Evolutionary conservation across 2,888 invertebrate species (phyloP).

Genomic region (Drosophila helvetica): DNA sequence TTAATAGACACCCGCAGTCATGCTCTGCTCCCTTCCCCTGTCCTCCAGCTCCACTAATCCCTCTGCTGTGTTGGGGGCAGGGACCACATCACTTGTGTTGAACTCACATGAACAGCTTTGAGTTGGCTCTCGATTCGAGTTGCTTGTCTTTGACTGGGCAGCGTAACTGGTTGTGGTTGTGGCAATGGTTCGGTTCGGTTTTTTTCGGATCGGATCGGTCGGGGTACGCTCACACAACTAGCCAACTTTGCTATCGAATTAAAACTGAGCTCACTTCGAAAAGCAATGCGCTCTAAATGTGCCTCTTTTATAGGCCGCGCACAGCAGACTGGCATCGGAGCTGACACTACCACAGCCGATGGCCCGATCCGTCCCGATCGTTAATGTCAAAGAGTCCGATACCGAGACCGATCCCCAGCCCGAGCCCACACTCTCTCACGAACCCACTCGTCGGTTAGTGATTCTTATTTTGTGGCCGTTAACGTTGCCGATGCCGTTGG

Average conservation of each 20-base stretch:
- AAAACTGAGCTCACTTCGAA: slow-evolving; percentile 82
- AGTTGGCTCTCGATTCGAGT: slow-evolving; percentile 7
- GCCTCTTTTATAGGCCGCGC: slow-evolving; percentile 77
- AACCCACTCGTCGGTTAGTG: slow-evolving; percentile 16
- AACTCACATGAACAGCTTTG: slow-evolving; percentile 32
- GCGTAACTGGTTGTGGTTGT: slow-evolving; percentile 34
- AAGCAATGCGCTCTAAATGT: slow-evolving; percentile 81
- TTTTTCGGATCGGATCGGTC: slow-evolving; percentile 13
- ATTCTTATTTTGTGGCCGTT: slow-evolving; percentile 11
- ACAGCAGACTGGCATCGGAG: slow-evolving; percentile 23
- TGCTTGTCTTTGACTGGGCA: slow-evolving; percentile 18
- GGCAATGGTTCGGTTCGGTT: slow-evolving; percentile 4
- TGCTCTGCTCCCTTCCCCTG: slow-evolving; percentile 10
- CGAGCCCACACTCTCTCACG: neutral
- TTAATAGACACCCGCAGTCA: neutral
- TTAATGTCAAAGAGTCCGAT: slow-evolving; percentile 64
- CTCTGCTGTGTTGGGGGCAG: neutral
- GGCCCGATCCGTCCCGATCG: slow-evolving; percentile 59
- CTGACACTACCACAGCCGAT: slow-evolving; percentile 17
- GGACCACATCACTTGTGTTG: slow-evolving; percentile 1
- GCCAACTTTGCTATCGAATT: slow-evolving; percentile 78
- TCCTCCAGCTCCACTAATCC: slow-evolving; percentile 10
- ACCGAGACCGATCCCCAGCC: slow-evolving; percentile 4
- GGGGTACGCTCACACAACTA: slow-evolving; percentile 54
- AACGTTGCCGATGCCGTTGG: neutral